These are phyloP conservation scores for Hypolimnas misippus DNA, from an alignment of 2,888 invertebrate species.

Conservation along the genomic window DNA sequence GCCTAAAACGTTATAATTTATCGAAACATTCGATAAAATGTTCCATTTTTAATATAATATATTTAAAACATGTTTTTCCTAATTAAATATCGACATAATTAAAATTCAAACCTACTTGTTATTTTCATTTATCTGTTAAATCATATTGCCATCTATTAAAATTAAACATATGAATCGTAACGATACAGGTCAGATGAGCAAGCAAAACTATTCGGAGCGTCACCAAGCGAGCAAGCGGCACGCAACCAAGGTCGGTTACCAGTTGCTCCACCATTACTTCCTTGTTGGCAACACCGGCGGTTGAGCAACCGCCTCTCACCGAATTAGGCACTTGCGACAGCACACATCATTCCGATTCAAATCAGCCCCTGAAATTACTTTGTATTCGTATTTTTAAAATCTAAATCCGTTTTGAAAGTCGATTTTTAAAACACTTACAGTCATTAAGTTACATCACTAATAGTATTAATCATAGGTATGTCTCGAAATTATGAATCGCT, in stretches of 20 bases:
- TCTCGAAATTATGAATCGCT: not conserved
- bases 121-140: not conserved
- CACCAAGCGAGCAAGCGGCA: constrained; percentile 58
- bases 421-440: not conserved
- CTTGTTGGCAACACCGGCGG: constrained; percentile 67
- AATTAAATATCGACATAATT: not conserved
- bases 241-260: constrained; percentile 64
- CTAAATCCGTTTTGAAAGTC: not conserved
- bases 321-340: constrained; percentile 73
- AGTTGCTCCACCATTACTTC: constrained; percentile 76
- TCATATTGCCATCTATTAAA: not conserved
- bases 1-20: too few species aligned
- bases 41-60: too few species aligned
- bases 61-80: too few species aligned
- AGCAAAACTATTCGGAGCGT: constrained; percentile 41
- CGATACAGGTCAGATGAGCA: constrained; percentile 35
- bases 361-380: constrained; percentile 19
- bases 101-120: not conserved
- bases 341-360: constrained; percentile 43
- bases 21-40: too few species aligned
- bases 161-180: not conserved
- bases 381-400: not conserved
- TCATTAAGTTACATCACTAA: not conserved
- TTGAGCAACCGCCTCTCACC: constrained; percentile 77
- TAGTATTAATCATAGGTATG: constrained; percentile 1